Conservation (phyloP, 2,888 invertebrate genomes). For the Agrenia bidenticulata region DNA sequence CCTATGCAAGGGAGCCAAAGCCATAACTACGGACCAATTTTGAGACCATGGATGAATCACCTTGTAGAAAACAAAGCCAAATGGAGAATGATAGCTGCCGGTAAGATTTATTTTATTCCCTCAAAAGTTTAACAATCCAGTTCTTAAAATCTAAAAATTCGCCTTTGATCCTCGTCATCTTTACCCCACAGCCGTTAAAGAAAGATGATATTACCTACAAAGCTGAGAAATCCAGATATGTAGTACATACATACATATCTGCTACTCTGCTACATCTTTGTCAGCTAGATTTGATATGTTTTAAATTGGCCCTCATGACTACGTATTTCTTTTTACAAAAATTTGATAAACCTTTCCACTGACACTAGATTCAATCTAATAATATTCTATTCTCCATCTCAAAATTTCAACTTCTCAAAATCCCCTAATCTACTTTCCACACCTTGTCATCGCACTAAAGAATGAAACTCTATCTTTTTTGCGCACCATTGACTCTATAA, state of each 20-base stretch:
- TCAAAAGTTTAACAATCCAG: no score
- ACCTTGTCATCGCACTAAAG: no score
- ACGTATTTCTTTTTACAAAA: conserved; percentile 3
- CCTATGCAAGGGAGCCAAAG: conserved; percentile 44
- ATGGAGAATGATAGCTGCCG: conserved; percentile 53
- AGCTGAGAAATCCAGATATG: no score
- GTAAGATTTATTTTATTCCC: no score
- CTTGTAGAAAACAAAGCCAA: conserved; percentile 52
- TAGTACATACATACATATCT: no score
- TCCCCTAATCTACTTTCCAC: no score
- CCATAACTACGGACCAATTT: conserved; percentile 45
- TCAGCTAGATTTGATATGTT: conserved; percentile 17
- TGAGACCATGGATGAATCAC: conserved; percentile 53
- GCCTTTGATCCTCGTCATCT: background rate
- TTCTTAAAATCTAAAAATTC: background rate
- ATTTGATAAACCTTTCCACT: conserved; percentile 13
- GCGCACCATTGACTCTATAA: no score
- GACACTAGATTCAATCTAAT: conserved; percentile 9
- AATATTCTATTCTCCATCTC: background rate
- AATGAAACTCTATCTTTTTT: no score
- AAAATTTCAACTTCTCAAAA: no score
- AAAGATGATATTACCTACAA: no score
- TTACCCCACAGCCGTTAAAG: no score
- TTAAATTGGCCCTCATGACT: conserved; percentile 1
- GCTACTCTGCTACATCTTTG: background rate